A percentile compares a stretch with the other conserved stretches of the same genome.
phyloP scores from a whole-genome alignment of 2,888 invertebrate species.

The Polyploca ridens region DNA sequence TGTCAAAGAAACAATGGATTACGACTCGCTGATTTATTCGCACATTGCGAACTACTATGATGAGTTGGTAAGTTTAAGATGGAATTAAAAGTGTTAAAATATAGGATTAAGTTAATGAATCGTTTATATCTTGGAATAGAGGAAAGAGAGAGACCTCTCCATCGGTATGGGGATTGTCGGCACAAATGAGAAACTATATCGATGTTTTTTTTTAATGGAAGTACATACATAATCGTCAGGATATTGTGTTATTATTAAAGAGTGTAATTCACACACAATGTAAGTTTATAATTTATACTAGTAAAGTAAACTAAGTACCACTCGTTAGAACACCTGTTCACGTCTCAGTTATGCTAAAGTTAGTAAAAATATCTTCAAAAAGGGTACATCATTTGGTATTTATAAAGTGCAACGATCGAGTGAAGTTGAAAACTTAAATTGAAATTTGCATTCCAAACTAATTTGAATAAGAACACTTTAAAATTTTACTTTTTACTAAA shows the following conservation, averaged over 20 bases:
- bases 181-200: neutral
- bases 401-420: constrained; percentile 17
- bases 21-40: constrained; percentile 86
- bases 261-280: neutral
- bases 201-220: neutral
- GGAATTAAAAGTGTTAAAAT: neutral
- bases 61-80: constrained; percentile 76
- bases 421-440: constrained; percentile 38
- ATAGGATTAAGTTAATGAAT: neutral
- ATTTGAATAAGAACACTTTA: constrained; percentile 37
- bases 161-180: too few species aligned
- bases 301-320: neutral
- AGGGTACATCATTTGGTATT: neutral
- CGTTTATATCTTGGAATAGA: neutral
- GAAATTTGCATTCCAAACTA: constrained; percentile 42
- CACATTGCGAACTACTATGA: constrained; percentile 87
- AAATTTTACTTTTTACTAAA: constrained; percentile 11
- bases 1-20: constrained; percentile 81
- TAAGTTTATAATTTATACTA: too few species aligned
- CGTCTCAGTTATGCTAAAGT: neutral
- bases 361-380: neutral
- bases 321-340: neutral
- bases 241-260: neutral
- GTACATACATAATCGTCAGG: too few species aligned
- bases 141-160: too few species aligned